Conservation (phyloP, 2,797 vertebrate species). For the Pantherophis vulpinus region DNA sequence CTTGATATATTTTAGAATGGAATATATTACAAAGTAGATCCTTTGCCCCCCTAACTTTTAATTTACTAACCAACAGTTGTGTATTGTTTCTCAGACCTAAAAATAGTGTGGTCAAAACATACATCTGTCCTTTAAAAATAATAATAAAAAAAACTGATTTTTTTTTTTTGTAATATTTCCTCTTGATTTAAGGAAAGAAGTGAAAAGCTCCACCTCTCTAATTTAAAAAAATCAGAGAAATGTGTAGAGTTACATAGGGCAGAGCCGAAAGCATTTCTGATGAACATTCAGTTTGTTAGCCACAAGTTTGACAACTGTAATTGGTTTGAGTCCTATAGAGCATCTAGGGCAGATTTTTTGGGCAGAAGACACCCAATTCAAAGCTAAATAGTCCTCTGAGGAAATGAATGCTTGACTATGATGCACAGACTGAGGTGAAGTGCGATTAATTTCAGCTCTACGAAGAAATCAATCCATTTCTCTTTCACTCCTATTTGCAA, state of each 20-base stretch:
- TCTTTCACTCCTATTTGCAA: not conserved
- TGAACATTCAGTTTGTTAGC: not conserved
- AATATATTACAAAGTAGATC: not conserved
- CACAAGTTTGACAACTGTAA: not conserved
- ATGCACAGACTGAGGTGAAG: not conserved
- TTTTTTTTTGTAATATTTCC: conserved; percentile 40
- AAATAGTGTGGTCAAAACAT: not conserved
- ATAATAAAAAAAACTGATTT: conserved; percentile 57
- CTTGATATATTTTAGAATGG: not conserved
- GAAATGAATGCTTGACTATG: conserved; percentile 11
- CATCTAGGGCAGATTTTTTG: conserved; percentile 12
- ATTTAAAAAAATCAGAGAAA: not conserved
- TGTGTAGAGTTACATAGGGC: not conserved
- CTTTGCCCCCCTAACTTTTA: not conserved
- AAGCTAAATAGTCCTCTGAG: conserved; percentile 25
- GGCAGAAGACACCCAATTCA: not conserved
- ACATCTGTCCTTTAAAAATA: conserved; percentile 49
- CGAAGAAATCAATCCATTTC: conserved; percentile 9
- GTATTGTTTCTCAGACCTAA: not conserved
- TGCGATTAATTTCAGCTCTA: conserved; percentile 17
- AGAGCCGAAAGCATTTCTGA: not conserved
- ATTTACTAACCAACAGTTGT: not conserved
- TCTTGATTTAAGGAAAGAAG: conserved; percentile 20
- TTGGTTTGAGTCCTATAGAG: conserved; percentile 1
- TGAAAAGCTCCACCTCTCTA: conserved; percentile 21